Conservation (phyloP, 53 echinoderm and acorn worm genomes). For the Luidia sarsii region DNA sequence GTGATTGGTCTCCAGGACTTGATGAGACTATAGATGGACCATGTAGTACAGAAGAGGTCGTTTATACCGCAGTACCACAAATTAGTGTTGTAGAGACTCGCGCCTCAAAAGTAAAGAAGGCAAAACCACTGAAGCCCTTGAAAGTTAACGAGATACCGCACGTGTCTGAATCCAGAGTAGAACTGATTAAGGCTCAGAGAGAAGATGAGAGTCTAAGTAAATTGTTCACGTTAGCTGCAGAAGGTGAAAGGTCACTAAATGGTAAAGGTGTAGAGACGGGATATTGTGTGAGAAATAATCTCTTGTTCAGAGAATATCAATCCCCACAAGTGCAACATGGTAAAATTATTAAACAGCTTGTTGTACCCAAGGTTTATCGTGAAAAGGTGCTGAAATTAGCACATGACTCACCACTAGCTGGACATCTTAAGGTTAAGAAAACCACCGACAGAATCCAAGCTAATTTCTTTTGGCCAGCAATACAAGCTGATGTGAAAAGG, state of each 20-base stretch:
- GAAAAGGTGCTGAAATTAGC: slow-evolving; percentile 48
- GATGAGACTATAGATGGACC: too few species aligned
- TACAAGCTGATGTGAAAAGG: slow-evolving; percentile 31
- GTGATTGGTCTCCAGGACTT: background rate
- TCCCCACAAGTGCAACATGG: slow-evolving; percentile 34
- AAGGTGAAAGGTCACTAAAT: too few species aligned
- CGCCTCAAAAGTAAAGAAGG: slow-evolving; percentile 19
- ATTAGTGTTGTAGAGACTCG: slow-evolving; percentile 48
- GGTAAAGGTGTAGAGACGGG: background rate
- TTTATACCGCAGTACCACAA: background rate
- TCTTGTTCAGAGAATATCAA: background rate
- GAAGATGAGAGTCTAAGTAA: slow-evolving; percentile 12
- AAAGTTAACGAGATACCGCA: background rate
- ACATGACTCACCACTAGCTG: slow-evolving; percentile 57
- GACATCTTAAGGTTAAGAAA: slow-evolving; percentile 57
- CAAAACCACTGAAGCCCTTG: slow-evolving; percentile 15
- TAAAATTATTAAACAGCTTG: slow-evolving; percentile 31
- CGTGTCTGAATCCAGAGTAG: slow-evolving; percentile 11
- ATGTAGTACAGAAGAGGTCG: background rate
- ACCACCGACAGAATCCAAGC: slow-evolving; percentile 38
- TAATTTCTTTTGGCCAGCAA: slow-evolving; percentile 60
- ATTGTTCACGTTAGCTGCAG: background rate
- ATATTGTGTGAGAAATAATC: background rate
- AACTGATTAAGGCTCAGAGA: slow-evolving; percentile 21
- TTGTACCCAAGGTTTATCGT: slow-evolving; percentile 18